Percentiles rank a stretch among this genome's conserved stretches.
Evolutionary conservation across 2,797 vertebrate species (phyloP).

Genomic region (Adrianichthys oophorus): DNA sequence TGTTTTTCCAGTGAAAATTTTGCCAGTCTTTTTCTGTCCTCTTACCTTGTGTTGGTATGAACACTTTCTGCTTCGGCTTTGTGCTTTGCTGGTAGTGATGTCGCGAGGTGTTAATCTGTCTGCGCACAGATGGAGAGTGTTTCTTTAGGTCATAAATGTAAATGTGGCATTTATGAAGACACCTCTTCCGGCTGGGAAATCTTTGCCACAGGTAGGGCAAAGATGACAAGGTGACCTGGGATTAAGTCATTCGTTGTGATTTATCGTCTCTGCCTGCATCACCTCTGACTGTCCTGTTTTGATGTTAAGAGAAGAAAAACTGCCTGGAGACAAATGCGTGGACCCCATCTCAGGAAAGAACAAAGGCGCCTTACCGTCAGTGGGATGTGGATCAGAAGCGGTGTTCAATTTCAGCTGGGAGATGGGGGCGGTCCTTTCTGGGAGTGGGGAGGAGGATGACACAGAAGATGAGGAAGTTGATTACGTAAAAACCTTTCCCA

Average conservation of each 20-base stretch:
- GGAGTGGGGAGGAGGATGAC: conserved; percentile 52
- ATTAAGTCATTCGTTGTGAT: conserved; percentile 32
- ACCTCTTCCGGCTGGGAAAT: conserved; percentile 57
- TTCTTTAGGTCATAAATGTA: conserved; percentile 75
- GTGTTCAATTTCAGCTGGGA: conserved; percentile 70
- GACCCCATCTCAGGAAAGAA: conserved; percentile 58
- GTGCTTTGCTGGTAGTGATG: conserved; percentile 45
- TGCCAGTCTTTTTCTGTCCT: conserved; percentile 46
- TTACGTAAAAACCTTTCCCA: conserved; percentile 4
- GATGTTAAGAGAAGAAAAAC: conserved; percentile 71
- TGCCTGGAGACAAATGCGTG: conserved; percentile 68
- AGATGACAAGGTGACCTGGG: conserved; percentile 71
- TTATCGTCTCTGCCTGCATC: conserved; percentile 48
- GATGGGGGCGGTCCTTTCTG: conserved; percentile 35
- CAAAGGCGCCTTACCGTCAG: conserved; percentile 62
- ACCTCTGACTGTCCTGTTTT: conserved; percentile 73
- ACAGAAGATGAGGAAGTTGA: conserved; percentile 7
- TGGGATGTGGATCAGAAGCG: conserved; percentile 64
- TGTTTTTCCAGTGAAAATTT: conserved; percentile 29
- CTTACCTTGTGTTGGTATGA: conserved; percentile 17
- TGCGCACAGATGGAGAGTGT: conserved; percentile 36
- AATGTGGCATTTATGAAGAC: conserved; percentile 69
- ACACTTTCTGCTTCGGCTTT: conserved; percentile 62
- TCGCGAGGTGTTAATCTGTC: conserved; percentile 47
- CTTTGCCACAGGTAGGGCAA: conserved; percentile 71